Percentiles rank a stretch among this genome's conserved stretches.
phyloP scores from a whole-genome alignment of 2,888 invertebrate genomes.

The Philopedon plagiatum region DNA sequence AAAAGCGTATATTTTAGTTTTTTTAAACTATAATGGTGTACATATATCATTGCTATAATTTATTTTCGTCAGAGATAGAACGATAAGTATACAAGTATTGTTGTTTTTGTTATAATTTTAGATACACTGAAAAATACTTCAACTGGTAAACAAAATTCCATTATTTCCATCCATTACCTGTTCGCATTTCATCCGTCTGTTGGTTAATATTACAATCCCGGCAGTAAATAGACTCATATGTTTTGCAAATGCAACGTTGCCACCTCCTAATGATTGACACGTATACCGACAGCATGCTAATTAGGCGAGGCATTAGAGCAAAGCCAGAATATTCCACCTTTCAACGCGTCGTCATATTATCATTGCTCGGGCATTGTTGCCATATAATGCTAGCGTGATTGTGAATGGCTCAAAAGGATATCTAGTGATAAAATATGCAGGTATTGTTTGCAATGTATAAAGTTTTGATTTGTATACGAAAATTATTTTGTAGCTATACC shows the following conservation, averaged over 20 bases:
- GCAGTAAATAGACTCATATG: conserved; percentile 12
- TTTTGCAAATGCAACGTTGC: conserved; percentile 29
- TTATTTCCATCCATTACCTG: not conserved
- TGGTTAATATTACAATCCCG: not conserved
- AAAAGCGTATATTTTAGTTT: too few species aligned
- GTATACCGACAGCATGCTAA: conserved; percentile 22
- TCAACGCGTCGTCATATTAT: conserved; percentile 9
- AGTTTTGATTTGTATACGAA: too few species aligned
- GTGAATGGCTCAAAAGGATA: not conserved
- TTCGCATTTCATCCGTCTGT: not conserved
- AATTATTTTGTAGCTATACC: too few species aligned
- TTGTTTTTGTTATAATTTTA: too few species aligned
- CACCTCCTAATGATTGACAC: conserved; percentile 22
- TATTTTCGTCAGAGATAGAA: too few species aligned
- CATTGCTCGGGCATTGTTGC: conserved; percentile 3
- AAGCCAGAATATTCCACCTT: conserved; percentile 4
- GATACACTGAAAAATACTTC: too few species aligned
- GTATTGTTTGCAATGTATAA: not conserved
- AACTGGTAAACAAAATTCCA: too few species aligned
- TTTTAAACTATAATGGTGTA: too few species aligned
- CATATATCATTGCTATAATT: too few species aligned
- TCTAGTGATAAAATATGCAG: not conserved
- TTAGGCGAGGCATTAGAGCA: conserved; percentile 10
- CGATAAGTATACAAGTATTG: too few species aligned
- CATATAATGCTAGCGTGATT: not conserved